Percentiles rank a stretch among this genome's conserved stretches.
These are phyloP conservation scores for Hydrotaea cyrtoneurina DNA, from an alignment of 2,888 invertebrate genomes.

Conservation along the genomic window DNA sequence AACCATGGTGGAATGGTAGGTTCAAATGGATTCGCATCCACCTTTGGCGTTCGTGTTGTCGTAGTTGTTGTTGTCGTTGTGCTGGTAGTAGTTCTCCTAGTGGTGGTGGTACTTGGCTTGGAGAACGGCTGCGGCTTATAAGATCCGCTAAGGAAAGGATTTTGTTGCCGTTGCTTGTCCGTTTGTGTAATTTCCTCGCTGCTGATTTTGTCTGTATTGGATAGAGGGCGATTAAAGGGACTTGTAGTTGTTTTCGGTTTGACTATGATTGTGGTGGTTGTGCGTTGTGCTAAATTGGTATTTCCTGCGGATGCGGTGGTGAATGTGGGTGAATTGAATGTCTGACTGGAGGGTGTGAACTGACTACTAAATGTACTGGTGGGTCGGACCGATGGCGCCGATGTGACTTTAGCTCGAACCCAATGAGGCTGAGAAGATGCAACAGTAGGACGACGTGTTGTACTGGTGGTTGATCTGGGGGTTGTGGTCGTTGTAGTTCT, in stretches of 20 bases:
- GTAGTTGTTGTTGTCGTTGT: constrained; percentile 68
- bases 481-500: constrained; percentile 52
- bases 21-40: constrained; percentile 74
- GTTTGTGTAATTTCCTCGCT: constrained; percentile 9
- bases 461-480: constrained; percentile 60
- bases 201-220: constrained; percentile 56
- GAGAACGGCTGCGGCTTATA: constrained; percentile 58
- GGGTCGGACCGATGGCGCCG: constrained; percentile 54
- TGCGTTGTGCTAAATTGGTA: constrained; percentile 59
- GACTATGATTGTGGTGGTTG: constrained; percentile 60
- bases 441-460: constrained; percentile 51
- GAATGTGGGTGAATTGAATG: constrained; percentile 48
- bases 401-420: constrained; percentile 67
- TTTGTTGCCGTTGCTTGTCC: constrained; percentile 49
- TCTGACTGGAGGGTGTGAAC: constrained; percentile 55
- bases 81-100: constrained; percentile 41
- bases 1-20: constrained; percentile 78
- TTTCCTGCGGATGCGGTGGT: constrained; percentile 46
- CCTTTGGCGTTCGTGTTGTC: constrained; percentile 63
- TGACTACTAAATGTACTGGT: constrained; percentile 53
- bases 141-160: constrained; percentile 66
- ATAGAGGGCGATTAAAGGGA: constrained; percentile 61
- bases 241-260: constrained; percentile 63
- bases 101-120: constrained; percentile 41
- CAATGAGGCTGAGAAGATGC: constrained; percentile 62